Percentiles rank a stretch among this genome's conserved stretches.
phyloP scores from a whole-genome alignment of 2,888 invertebrate genomes.

The Sphaerophoria rueppellii region DNA sequence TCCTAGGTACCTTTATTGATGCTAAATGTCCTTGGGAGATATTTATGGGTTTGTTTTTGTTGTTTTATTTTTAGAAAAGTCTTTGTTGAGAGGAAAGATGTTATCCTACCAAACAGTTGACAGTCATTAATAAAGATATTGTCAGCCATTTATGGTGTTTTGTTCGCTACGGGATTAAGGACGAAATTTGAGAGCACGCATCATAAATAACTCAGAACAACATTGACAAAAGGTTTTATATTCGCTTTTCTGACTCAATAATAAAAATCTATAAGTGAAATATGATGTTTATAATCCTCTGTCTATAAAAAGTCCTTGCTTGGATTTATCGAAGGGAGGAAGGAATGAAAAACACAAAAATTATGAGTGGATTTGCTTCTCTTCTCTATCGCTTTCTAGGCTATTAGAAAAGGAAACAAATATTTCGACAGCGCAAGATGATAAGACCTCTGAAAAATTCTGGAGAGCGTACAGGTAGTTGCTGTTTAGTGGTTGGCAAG shows the following conservation, averaged over 20 bases:
- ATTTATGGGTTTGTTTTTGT: conserved; percentile 36
- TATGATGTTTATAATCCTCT: conserved; percentile 25
- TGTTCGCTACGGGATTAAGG: conserved; percentile 38
- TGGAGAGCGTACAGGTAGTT: not conserved
- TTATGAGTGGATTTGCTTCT: conserved; percentile 24
- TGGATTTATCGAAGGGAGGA: not conserved
- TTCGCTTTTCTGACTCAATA: conserved; percentile 9
- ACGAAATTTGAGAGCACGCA: conserved; percentile 65
- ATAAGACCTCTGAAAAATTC: not conserved
- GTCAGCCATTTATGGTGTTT: conserved; percentile 66
- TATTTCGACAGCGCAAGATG: not conserved
- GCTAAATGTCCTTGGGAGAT: conserved; percentile 53
- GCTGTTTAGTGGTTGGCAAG: too few relatives aligned
- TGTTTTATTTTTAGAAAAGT: conserved; percentile 21
- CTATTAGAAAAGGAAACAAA: conserved; percentile 5
- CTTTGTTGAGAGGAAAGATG: conserved; percentile 55
- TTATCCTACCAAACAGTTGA: conserved; percentile 60
- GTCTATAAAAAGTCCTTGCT: conserved; percentile 5
- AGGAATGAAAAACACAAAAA: not conserved
- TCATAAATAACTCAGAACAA: conserved; percentile 50
- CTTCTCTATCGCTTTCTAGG: conserved; percentile 1
- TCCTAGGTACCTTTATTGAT: not conserved
- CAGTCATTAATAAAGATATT: conserved; percentile 73
- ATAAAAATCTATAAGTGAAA: conserved; percentile 11
- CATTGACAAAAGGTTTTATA: not conserved